Evolutionary conservation across 2,113 vertebrate species (phyloP).

Genomic region (Myiopsitta monachus): DNA sequence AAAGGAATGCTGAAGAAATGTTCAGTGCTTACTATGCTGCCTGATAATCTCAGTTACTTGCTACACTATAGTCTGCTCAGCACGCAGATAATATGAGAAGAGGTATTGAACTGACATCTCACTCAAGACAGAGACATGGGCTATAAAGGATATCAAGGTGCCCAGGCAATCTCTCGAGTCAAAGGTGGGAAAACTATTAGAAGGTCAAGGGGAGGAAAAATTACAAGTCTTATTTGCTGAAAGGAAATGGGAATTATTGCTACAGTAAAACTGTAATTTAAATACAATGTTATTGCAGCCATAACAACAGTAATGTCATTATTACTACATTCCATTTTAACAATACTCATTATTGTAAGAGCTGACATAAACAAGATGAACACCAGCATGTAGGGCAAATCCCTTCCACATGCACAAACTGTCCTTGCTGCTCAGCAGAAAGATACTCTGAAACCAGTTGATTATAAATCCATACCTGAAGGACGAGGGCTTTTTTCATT

Average conservation of each 20-base stretch:
- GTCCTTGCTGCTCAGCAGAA: background rate
- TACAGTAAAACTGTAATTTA: background rate
- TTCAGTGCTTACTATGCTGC: background rate
- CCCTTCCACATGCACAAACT: background rate
- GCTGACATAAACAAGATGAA: background rate
- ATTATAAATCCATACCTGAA: background rate
- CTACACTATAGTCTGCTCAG: background rate
- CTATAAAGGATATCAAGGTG: background rate
- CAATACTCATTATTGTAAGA: background rate
- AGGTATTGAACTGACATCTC: background rate
- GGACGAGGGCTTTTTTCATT: background rate
- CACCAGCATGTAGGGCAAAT: background rate
- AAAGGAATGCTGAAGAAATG: background rate
- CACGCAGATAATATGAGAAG: background rate
- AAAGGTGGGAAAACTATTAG: background rate
- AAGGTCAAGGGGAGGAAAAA: background rate
- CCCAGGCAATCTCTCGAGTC: background rate
- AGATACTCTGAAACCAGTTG: background rate
- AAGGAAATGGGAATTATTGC: background rate
- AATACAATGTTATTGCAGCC: background rate
- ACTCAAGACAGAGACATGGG: rapidly evolving
- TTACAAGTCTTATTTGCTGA: background rate
- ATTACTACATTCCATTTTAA: background rate
- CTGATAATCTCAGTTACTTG: background rate
- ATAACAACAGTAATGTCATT: background rate